These are phyloP conservation scores for Caenorhabditis angaria DNA, from an alignment of 2,888 invertebrate species.

Conservation along the genomic window DNA sequence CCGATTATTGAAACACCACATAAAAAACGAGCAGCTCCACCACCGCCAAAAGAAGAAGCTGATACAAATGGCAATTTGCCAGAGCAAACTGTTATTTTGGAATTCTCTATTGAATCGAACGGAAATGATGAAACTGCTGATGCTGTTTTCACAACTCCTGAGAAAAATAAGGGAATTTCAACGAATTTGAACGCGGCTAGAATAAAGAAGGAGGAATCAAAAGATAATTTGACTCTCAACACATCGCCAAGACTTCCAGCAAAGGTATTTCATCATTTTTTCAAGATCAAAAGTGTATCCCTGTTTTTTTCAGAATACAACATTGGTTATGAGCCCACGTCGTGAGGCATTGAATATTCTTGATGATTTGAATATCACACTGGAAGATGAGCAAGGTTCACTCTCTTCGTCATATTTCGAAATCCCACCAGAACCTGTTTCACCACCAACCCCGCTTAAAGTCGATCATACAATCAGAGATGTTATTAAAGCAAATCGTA, in stretches of 20 bases:
- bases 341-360: conserved; percentile 66
- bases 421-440: conserved; percentile 9
- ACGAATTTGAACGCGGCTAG: not conserved
- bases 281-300: too few species aligned
- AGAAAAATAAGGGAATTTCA: not conserved
- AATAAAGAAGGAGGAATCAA: not conserved
- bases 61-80: not conserved
- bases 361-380: conserved; percentile 62
- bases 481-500: conserved; percentile 23
- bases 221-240: conserved; percentile 2
- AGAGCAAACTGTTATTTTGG: not conserved
- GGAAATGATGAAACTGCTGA: not conserved
- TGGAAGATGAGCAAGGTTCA: conserved; percentile 55
- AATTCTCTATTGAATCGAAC: not conserved
- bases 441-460: conserved; percentile 5
- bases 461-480: conserved; percentile 26
- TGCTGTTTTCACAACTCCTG: not conserved
- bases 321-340: conserved; percentile 34
- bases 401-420: conserved; percentile 15
- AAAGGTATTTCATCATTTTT: too few species aligned
- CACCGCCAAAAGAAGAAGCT: conserved; percentile 44
- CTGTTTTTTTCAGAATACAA: not conserved
- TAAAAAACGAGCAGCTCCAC: conserved; percentile 54
- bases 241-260: conserved; percentile 5
- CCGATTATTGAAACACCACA: conserved; percentile 39